A percentile compares a stretch with the other conserved stretches of the same genome.
Conservation (phyloP, 2,888 invertebrate species). For the Pollenia amentaria region DNA sequence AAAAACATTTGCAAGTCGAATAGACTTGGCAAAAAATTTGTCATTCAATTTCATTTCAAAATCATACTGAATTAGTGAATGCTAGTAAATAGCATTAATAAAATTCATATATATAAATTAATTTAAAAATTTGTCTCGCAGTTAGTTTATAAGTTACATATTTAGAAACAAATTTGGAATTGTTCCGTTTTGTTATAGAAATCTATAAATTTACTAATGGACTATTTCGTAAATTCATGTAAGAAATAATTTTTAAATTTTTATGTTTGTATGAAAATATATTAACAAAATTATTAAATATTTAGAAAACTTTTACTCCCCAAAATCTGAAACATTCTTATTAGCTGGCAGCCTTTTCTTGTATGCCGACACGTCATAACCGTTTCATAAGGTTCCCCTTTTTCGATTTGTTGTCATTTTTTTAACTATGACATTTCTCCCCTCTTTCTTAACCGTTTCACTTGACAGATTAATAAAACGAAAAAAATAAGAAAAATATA, state of each 20-base stretch:
- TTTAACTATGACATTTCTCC: constrained; percentile 64
- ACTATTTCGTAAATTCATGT: no score
- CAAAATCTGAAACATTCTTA: background rate
- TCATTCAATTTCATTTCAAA: no score
- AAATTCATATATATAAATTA: no score
- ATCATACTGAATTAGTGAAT: no score
- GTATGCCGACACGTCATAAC: constrained; percentile 74
- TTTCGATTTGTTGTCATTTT: constrained; percentile 56
- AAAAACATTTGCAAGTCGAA: no score
- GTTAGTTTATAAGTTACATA: no score
- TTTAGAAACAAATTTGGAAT: no score
- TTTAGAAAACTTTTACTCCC: constrained; percentile 14
- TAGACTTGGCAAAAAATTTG: no score
- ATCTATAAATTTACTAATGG: background rate
- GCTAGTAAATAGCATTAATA: no score
- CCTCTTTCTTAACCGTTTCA: constrained; percentile 61
- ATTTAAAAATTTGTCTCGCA: no score
- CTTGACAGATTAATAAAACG: constrained; percentile 68
- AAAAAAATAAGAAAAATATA: constrained; percentile 57
- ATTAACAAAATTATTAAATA: background rate
- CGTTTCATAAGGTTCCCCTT: constrained; percentile 29
- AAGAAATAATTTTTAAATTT: no score
- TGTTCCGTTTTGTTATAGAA: background rate
- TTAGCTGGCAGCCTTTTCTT: background rate
- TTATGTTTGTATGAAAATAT: no score